Percentiles rank a stretch among this genome's conserved stretches.
These are phyloP conservation scores for Xyrichtys novacula DNA, from an alignment of 2,797 vertebrate species.

Conservation along the genomic window DNA sequence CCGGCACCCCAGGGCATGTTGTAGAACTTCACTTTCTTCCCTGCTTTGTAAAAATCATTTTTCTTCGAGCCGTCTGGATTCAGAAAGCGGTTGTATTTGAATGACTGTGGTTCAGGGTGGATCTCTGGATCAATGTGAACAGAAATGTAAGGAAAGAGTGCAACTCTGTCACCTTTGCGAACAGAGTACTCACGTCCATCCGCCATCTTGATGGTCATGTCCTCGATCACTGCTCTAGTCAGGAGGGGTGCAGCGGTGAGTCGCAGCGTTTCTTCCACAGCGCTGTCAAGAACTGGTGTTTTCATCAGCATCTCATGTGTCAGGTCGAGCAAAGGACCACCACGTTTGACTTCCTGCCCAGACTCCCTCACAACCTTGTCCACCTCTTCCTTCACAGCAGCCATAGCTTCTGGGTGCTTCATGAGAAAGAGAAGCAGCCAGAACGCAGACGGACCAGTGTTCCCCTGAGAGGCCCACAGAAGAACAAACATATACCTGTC, in stretches of 20 bases:
- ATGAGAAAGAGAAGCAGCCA: constrained; percentile 93
- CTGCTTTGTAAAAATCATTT: constrained; percentile 88
- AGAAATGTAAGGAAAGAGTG: constrained; percentile 87
- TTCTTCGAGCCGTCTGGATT: constrained; percentile 86
- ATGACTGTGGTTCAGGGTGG: constrained; percentile 87
- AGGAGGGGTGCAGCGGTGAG: constrained; percentile 86
- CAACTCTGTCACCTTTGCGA: constrained; percentile 88
- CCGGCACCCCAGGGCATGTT: constrained; percentile 95
- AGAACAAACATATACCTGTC: constrained; percentile 89
- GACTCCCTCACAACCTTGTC: constrained; percentile 79
- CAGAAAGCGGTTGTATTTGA: constrained; percentile 91
- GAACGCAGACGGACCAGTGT: constrained; percentile 91
- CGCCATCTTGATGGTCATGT: constrained; percentile 83
- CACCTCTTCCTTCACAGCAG: constrained; percentile 86
- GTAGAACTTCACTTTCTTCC: constrained; percentile 89
- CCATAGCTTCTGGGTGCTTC: constrained; percentile 90
- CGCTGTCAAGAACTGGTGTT: constrained; percentile 89
- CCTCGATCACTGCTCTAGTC: constrained; percentile 81
- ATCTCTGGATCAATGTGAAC: constrained; percentile 91
- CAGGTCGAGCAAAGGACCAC: constrained; percentile 75
- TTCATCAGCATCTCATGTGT: constrained; percentile 85
- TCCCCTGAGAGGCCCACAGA: constrained; percentile 94
- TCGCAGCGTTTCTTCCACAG: constrained; percentile 90
- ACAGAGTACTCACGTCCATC: constrained; percentile 80
- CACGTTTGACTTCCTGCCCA: constrained; percentile 72